These are phyloP conservation scores for Crematogaster levior DNA, from an alignment of 2,888 invertebrate genomes.

Conservation along the genomic window DNA sequence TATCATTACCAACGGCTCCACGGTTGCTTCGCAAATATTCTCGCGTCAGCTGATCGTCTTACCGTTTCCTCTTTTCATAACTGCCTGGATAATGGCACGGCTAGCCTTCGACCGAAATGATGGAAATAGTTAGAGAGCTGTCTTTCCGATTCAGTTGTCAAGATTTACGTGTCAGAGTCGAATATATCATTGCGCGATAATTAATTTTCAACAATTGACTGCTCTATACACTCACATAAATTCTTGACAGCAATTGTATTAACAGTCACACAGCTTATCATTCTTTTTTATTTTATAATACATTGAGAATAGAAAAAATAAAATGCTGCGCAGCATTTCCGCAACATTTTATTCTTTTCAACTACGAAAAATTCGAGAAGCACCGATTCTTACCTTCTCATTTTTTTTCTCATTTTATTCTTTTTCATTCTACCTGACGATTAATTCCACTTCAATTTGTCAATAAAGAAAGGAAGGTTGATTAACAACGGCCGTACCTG, in stretches of 20 bases:
- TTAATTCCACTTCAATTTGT: slow-evolving; percentile 27
- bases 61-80: slow-evolving; percentile 34
- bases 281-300: neutral
- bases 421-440: neutral
- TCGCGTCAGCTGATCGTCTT: slow-evolving; percentile 52
- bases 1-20: slow-evolving; percentile 57
- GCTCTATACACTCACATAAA: neutral
- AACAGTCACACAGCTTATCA: neutral
- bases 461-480: slow-evolving; percentile 44
- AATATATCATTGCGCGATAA: neutral
- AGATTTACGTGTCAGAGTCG: neutral
- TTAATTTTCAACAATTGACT: slow-evolving; percentile 2
- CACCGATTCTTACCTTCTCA: neutral
- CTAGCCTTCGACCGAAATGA: slow-evolving; percentile 5
- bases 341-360: neutral
- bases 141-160: neutral
- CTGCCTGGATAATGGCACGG: neutral
- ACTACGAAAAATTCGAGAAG: neutral
- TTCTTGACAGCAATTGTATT: neutral
- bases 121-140: neutral
- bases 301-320: neutral
- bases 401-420: neutral
- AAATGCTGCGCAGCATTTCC: neutral
- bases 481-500: slow-evolving; percentile 24
- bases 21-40: slow-evolving; percentile 28